Evolutionary conservation across 1,140 invertebrate species (phyloP), one percentile per base, ranked within the genome.

Genomic region (Hyphantria cunea): DNA sequence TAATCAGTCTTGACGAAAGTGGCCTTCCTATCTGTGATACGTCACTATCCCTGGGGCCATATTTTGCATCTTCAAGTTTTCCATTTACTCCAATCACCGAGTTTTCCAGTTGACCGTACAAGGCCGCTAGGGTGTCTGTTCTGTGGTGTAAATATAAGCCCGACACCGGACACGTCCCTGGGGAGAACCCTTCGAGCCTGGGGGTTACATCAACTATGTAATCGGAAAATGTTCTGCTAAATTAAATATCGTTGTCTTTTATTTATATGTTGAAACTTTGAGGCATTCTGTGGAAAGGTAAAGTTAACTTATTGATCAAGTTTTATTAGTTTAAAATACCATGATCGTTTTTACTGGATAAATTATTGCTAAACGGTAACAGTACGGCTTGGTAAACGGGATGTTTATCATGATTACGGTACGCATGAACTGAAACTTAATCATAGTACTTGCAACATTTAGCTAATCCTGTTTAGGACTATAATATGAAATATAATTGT

Each of bases 191-290:
- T 6, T 7, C 8, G 10, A 2, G 12, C 52, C 25, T 11, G 6
- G 25, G 52, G 41, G 8, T 17, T 45, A 7, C 34, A 33, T 55
- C 17, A 32, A 33, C 39, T 32, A 32, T 10, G 25, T 55, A 55
- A 55, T 55, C 41, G 41, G 52, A 55, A 45, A 55, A 32, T 55
- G 52, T 44, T 39, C 37, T 13, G 25, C 17, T 11, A 55, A 55
- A 55, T 55, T 55, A 55, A 44, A 44, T 55, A 55, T 33, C 10
- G 51, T 12, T 10, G 1, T 25, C 17, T 3, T 4, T 33, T 55
- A 9, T 55, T 45, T 55, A 32, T 37, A 25, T 33, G 52, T n/a
- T 31, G 41, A 32, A 53, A n/a, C 15, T 53, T 53, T 33, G 3
- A n/a, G 37, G 37, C 4, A 32, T 6, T 11, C 25, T 45, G n/a